Conservation (phyloP, 2,113 vertebrate genomes). For the Apodemus speciosus region DNA sequence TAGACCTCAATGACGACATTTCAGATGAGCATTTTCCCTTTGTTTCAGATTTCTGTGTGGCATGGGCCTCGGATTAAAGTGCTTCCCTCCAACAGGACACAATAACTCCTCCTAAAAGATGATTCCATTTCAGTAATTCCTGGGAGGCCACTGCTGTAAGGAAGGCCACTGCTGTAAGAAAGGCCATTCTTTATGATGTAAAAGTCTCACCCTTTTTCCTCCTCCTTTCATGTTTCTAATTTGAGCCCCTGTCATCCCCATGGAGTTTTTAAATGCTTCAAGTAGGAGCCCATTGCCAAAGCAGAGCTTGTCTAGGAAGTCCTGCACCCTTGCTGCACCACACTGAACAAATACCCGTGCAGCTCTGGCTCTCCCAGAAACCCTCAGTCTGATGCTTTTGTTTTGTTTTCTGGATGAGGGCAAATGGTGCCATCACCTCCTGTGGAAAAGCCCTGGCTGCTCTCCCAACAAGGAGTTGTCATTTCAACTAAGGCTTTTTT, state of each 20-base stretch:
- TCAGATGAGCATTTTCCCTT: background rate
- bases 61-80: background rate
- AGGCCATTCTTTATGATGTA: constrained; percentile 75
- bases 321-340: constrained; percentile 48
- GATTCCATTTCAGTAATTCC: constrained; percentile 67
- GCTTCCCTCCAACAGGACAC: constrained; percentile 59
- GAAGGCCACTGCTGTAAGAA: constrained; percentile 71
- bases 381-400: constrained; percentile 66
- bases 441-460: constrained; percentile 74
- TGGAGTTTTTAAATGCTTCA: constrained; percentile 75
- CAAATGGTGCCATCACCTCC: constrained; percentile 75
- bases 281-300: constrained; percentile 71
- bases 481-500: constrained; percentile 65
- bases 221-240: constrained; percentile 70
- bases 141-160: constrained; percentile 56
- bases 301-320: constrained; percentile 57
- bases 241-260: constrained; percentile 64
- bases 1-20: background rate
- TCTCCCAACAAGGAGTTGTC: constrained; percentile 76
- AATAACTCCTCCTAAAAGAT: constrained; percentile 70
- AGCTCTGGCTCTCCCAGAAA: constrained; percentile 72
- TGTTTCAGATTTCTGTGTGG: constrained; percentile 25
- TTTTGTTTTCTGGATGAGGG: constrained; percentile 76
- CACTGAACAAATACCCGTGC: constrained; percentile 55
- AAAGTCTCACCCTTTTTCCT: constrained; percentile 66